Conservation (phyloP, 2,797 vertebrate species). For the Chanos chanos region DNA sequence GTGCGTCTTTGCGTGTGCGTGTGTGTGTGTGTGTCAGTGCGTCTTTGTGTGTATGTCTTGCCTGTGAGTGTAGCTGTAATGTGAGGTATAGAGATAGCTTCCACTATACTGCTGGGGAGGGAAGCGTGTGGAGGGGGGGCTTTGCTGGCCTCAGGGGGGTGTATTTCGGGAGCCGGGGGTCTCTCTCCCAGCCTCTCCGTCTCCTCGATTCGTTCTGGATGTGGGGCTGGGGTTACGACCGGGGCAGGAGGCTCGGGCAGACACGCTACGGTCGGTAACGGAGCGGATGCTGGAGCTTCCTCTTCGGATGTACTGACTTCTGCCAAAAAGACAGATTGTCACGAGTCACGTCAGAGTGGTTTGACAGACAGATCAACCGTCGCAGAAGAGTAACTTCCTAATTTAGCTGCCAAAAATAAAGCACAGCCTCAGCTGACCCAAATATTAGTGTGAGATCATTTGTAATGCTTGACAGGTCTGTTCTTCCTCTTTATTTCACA, state of each 20-base stretch:
- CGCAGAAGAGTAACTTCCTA: too few species aligned
- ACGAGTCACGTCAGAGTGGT: too few species aligned
- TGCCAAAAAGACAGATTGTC: slow-evolving; percentile 33
- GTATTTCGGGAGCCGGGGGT: slow-evolving; percentile 53
- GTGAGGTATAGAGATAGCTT: slow-evolving; percentile 59
- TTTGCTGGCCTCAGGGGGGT: slow-evolving; percentile 60
- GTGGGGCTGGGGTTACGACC: slow-evolving; percentile 49
- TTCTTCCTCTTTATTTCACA: too few species aligned
- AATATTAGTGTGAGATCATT: too few species aligned
- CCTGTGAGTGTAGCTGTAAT: slow-evolving; percentile 60
- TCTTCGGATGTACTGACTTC: slow-evolving; percentile 59
- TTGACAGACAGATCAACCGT: too few species aligned
- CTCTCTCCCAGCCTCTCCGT: slow-evolving; percentile 49
- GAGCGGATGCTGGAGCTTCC: slow-evolving; percentile 66
- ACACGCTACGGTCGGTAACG: slow-evolving; percentile 29
- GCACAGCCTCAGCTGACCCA: too few species aligned
- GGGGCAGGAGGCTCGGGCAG: slow-evolving; percentile 66
- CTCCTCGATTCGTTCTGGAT: slow-evolving; percentile 57
- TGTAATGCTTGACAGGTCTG: too few species aligned
- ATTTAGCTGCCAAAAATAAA: too few species aligned
- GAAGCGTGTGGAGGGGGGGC: slow-evolving; percentile 54
- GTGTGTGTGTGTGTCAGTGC: too few species aligned
- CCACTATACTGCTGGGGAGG: slow-evolving; percentile 62
- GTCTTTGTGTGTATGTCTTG: too few species aligned
- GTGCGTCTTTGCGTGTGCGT: too few species aligned